Percentiles rank a stretch among this genome's conserved stretches.
Evolutionary conservation across 2,797 vertebrate species (phyloP).

Genomic region (Euphonia xanthogaster): DNA sequence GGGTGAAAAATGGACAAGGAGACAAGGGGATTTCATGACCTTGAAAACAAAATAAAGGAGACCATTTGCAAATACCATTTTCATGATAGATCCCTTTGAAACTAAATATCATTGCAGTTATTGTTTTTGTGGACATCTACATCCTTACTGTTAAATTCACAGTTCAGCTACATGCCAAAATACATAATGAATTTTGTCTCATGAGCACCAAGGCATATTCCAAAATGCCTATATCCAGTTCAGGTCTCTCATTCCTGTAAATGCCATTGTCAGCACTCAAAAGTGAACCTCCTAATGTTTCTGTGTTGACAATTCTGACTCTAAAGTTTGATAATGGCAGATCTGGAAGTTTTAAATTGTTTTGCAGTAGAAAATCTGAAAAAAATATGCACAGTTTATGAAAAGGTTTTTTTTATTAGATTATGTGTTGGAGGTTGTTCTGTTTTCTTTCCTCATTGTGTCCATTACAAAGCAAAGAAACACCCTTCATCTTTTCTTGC

Average conservation of each 20-base stretch:
- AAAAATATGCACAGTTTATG: background rate
- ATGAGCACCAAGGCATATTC: background rate
- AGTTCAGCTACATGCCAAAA: background rate
- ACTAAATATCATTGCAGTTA: background rate
- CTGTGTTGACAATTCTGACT: background rate
- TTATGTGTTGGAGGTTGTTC: rapidly evolving
- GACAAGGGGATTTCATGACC: background rate
- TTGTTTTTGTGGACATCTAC: background rate
- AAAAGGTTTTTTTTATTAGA: background rate
- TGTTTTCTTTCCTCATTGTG: background rate
- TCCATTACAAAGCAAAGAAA: background rate
- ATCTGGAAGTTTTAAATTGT: background rate
- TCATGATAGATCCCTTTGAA: background rate
- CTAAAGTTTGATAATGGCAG: background rate
- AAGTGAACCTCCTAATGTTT: background rate
- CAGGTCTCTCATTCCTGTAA: background rate
- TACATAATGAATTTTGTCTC: background rate
- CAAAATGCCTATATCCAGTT: background rate
- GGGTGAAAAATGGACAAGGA: background rate
- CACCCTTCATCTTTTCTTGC: background rate
- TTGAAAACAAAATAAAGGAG: background rate
- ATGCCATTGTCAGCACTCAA: background rate
- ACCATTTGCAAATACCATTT: background rate
- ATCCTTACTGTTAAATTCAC: background rate
- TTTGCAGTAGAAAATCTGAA: background rate